Evolutionary conservation across 2,113 vertebrate species (phyloP), one percentile per base, ranked within the genome.

Genomic region (Centropristis striata): DNA sequence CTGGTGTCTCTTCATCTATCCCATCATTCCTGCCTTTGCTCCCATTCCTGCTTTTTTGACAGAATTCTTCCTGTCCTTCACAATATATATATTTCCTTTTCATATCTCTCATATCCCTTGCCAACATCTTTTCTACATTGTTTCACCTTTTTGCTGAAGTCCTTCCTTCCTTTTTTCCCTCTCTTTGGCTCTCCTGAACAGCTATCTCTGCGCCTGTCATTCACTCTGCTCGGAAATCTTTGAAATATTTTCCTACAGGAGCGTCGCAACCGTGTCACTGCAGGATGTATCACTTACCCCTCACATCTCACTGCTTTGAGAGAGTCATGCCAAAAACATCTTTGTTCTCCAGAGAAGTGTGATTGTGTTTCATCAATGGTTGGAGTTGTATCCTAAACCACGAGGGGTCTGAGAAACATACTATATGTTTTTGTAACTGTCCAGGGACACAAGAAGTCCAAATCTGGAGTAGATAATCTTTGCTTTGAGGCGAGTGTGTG

Each of bases 171-270:
- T 44, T 61, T 23, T 55, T 55, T 2, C 11, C 51, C 28, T 2
- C 28, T 2, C 21, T 37, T 49, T 63, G 54, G 61, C 46, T 61
- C 57, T 46, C 46, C 74, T 69, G 47, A 71, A 87, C 60, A 76
- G 46, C 36, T 20, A 37, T 69, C 23, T 4, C 1, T 73, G 39
- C 72, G 63, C 70, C 63, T 83, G 81, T 80, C 84, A 77, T 75
- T 59, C 23, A 23, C 68, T 81, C 71, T 9, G 28, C 37, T 64
- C 39, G 41, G 64, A 86, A 47, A 70, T 60, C 69, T 87, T 83
- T 89, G 81, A 88, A 86, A 61, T 59, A 4, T 80, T 77, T 87
- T 74, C 81, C 87, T 32, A 36, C 59, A 41, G 83, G 75, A 81
- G 58, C 39, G 28, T 70, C 61, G 4, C 80, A 59, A 60, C 72